Conservation (phyloP, 2,797 vertebrate genomes). For the Paramormyrops hopkinsi region DNA sequence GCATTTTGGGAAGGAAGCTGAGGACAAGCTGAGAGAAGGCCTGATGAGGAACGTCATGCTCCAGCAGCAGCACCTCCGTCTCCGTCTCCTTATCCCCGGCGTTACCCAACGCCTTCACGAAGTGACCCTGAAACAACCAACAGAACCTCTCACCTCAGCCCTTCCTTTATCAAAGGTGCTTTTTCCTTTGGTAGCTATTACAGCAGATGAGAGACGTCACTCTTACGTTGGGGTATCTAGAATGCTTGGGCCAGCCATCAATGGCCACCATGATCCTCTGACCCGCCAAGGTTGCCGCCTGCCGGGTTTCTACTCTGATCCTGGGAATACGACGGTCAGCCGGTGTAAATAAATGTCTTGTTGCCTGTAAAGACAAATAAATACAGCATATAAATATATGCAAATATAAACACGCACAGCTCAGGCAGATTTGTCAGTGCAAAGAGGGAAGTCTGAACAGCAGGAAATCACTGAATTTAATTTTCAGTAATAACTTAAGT, state of each 20-base stretch:
- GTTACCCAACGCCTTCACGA: constrained; percentile 82
- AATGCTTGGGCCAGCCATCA: constrained; percentile 92
- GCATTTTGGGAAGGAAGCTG: constrained; percentile 88
- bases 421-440: background rate
- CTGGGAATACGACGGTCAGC: constrained; percentile 89
- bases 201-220: background rate
- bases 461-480: background rate
- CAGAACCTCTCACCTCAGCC: background rate
- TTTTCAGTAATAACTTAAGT: background rate
- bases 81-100: constrained; percentile 92
- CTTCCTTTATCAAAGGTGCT: background rate
- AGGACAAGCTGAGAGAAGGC: constrained; percentile 88
- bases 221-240: constrained; percentile 95
- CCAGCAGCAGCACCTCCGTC: constrained; percentile 86
- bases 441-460: background rate
- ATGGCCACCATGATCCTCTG: constrained; percentile 93
- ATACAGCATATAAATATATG: background rate
- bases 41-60: constrained; percentile 96
- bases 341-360: constrained; percentile 90
- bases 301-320: constrained; percentile 92
- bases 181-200: background rate
- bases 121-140: constrained; percentile 76
- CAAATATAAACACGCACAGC: background rate
- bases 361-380: constrained; percentile 62
- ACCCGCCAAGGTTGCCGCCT: constrained; percentile 73